A percentile compares a stretch with the other conserved stretches of the same genome.
These are phyloP conservation scores for Probosciger aterrimus DNA, from an alignment of 2,113 vertebrate genomes.

Conservation along the genomic window DNA sequence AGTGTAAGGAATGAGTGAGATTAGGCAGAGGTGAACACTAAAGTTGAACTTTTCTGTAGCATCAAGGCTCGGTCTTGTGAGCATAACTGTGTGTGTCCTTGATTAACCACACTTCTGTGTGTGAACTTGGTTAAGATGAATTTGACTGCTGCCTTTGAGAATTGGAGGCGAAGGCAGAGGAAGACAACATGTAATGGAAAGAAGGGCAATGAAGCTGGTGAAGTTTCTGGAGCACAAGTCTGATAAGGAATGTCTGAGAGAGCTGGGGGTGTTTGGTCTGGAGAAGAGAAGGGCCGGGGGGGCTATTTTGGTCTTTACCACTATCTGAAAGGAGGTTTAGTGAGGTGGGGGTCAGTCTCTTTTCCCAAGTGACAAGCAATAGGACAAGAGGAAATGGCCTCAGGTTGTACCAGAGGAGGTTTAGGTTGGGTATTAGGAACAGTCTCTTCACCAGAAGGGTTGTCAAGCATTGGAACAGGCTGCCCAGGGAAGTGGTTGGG, in stretches of 20 bases:
- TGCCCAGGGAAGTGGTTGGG: not conserved
- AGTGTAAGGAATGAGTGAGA: not conserved
- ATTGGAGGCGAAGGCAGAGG: not conserved
- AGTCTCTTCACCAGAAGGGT: not conserved
- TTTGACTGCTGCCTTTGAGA: not conserved
- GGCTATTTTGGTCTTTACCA: not conserved
- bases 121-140: rapidly evolving
- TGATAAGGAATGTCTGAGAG: not conserved
- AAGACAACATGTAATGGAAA: not conserved
- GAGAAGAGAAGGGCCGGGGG: not conserved
- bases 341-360: not conserved
- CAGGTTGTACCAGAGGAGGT: not conserved
- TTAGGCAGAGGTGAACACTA: not conserved
- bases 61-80: not conserved
- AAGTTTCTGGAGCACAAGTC: not conserved
- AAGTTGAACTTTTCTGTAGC: not conserved
- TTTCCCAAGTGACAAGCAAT: not conserved
- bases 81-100: not conserved
- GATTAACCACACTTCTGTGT: not conserved
- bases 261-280: not conserved
- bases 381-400: not conserved
- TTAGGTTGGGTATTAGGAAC: not conserved
- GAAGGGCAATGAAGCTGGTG: no score
- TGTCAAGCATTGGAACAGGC: not conserved
- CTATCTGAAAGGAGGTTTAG: not conserved